phyloP scores from a whole-genome alignment of 1,140 invertebrate genomes.

The Sogatella furcifera region DNA sequence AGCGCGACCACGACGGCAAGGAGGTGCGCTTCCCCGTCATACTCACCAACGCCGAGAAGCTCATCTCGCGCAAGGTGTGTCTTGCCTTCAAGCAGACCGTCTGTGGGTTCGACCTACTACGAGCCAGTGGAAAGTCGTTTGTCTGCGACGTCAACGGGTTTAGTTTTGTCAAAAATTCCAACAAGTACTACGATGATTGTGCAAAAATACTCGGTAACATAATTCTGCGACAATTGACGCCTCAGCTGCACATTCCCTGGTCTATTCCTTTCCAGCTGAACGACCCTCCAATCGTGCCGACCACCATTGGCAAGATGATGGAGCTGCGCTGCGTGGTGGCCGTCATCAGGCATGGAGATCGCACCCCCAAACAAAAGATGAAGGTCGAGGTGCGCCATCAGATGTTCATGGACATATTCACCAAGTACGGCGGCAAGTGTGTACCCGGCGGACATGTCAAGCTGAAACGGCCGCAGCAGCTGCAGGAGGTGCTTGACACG shows the following conservation, averaged over 20 bases:
- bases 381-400: conserved; percentile 40
- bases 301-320: conserved; percentile 99
- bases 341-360: conserved; percentile 93
- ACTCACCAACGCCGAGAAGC: conserved; percentile 92
- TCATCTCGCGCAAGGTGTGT: conserved; percentile 98
- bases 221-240: conserved; percentile 84
- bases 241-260: conserved; percentile 91
- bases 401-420: conserved; percentile 97
- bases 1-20: conserved; percentile 93
- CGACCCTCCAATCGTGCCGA: conserved; percentile 97
- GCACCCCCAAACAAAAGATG: conserved; percentile 99
- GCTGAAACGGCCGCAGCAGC: conserved; percentile 91
- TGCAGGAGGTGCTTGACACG: conserved; percentile 96
- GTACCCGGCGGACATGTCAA: conserved; percentile 88
- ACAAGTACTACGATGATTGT: conserved; percentile 99
- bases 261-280: conserved; percentile 91
- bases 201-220: conserved; percentile 92
- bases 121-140: conserved; percentile 93
- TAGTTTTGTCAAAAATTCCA: conserved; percentile 98
- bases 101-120: conserved; percentile 96
- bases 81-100: conserved; percentile 98
- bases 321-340: conserved; percentile 93
- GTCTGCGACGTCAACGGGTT: conserved; percentile 99
- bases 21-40: conserved; percentile 94
- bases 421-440: conserved; percentile 86